phyloP scores from a whole-genome alignment of 2,113 vertebrate genomes.

The Nanorana parkeri region DNA sequence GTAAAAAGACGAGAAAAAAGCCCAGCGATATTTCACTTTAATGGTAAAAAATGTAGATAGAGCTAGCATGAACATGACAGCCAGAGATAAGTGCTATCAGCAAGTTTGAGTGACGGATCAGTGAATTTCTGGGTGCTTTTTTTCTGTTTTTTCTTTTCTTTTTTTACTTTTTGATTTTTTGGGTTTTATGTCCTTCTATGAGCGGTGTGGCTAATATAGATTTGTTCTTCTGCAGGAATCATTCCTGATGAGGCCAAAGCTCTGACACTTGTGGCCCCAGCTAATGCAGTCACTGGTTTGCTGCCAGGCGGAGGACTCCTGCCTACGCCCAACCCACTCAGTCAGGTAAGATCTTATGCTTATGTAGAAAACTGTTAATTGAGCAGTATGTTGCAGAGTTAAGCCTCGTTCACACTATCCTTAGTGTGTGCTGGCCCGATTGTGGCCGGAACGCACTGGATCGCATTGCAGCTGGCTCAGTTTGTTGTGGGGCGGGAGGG shows the following conservation, averaged over 20 bases:
- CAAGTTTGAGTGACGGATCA: constrained; percentile 85
- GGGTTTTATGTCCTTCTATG: constrained; percentile 63
- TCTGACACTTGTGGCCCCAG: constrained; percentile 97
- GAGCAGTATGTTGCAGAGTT: no score
- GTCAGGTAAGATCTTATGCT: constrained; percentile 74
- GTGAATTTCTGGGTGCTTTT: constrained; percentile 82
- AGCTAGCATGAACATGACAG: constrained; percentile 78
- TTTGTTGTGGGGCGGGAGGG: no score
- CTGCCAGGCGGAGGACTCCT: constrained; percentile 98
- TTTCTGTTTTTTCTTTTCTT: constrained; percentile 23
- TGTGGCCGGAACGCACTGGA: no score
- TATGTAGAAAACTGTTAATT: no score
- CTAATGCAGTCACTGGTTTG: constrained; percentile 98
- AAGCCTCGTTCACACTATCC: no score
- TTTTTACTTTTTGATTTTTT: constrained; percentile 20
- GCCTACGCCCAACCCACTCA: constrained; percentile 94
- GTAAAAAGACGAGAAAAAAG: constrained; percentile 80
- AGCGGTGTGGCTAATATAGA: constrained; percentile 75
- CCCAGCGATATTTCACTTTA: constrained; percentile 80
- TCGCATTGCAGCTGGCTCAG: no score
- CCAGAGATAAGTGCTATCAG: constrained; percentile 81
- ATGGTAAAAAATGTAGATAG: constrained; percentile 86
- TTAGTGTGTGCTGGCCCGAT: no score
- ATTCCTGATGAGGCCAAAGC: constrained; percentile 99
- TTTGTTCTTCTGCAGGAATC: constrained; percentile 91